Evolutionary conservation across 37 sponge, comb jelly and placozoan species (phyloP), one percentile per base, ranked within the genome.

Genomic region (Crambe crambe): DNA sequence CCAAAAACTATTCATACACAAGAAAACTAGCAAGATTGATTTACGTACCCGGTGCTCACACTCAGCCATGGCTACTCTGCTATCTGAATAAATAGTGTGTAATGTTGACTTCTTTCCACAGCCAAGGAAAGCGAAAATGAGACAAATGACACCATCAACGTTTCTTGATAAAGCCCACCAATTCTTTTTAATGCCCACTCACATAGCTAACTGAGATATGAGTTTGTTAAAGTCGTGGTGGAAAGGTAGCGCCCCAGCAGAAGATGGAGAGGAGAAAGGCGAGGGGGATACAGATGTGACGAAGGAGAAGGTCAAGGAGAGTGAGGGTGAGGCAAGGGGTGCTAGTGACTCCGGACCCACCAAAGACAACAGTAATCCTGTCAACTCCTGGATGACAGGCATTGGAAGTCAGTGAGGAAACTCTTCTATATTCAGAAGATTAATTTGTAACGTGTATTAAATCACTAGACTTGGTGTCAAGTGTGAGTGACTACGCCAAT

Each of bases 401-500:
- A 34, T 68, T 37, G 68, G 39, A 72, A 26, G 82, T 72, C 38
- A 17, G 56, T 68, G 9, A 21, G 21, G 15, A 10, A 12, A 18
- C 29, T 23, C 15, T 2, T 68, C 6, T 30, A 34, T 68, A 35
- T 18, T 25, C 61, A 60, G 21, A 60, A n/a, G 4, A 60, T 60
- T 60, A 4, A 51, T 25, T 4, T 60, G 23, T 60, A 8, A 15
- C 9, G 10, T 42, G 38, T 9, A 35, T 4, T 20, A 9, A 9
- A 60, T 22, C 61, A 21, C 10, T 68, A 29, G 39, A 29, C 68
- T 37, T 34, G 56, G 38, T 74, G 77, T 67, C 67, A 59, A 63
- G 35, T 39, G 88, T 87, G 47, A 59, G 41, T 35, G 76, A 54
- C 56, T 87, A 87, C 70, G 92, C 92, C 30, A 70, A 57, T 34